Base-by-base conservation (phyloP, 2,888 invertebrate genomes). In the Cheilosia variabilis region DNA sequence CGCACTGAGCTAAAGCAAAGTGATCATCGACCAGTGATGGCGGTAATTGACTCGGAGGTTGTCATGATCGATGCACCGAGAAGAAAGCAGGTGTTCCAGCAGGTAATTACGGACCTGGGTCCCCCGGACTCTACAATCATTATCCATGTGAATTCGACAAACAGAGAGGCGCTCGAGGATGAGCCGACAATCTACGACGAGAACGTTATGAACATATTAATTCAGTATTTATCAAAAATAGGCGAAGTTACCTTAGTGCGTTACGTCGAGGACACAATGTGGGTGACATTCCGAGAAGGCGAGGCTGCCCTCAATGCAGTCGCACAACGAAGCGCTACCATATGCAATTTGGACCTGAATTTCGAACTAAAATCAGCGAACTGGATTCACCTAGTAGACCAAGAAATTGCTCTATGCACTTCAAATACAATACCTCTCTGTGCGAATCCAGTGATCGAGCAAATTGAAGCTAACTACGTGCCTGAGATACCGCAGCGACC, bases 21-120 rank as follows among this genome's bases (percentile, higher is more conserved):
- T 90, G 99, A 99, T 92, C 99, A 99, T 93, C 94, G 99, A 79
- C 99, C 99, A 2, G 99, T 99, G 0, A 96, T 98, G 88, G 98
- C 97, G 0, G 95, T 98, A 77, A 94, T 99, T 88, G 98, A 98
- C 92, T 93, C 98, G 13, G 97, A 98, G 90, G 95, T 97, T 4
- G 94, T 96, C 88, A 95, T 95, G 90, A 96, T 98, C 0, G 96
- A 97, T 90, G 94, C 95, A 60, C 94, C 95, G 17, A 95, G 95
- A 89, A 95, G 98, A 75, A 95, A 96, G 90, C 93, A 94, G 88
- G 96, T 98, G 2, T 97, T 99, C 90, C 95, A 96, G 89, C 96
- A 96, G 91, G 97, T 97, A 0, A 96, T 98, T 27, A 94, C 95
- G 75, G 96, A 96, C 90, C 94, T 98, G 87, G 99, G 99, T 0